Evolutionary conservation across 2,888 invertebrate species (phyloP), one percentile per base, ranked within the genome.

Genomic region (Neria commutata): DNA sequence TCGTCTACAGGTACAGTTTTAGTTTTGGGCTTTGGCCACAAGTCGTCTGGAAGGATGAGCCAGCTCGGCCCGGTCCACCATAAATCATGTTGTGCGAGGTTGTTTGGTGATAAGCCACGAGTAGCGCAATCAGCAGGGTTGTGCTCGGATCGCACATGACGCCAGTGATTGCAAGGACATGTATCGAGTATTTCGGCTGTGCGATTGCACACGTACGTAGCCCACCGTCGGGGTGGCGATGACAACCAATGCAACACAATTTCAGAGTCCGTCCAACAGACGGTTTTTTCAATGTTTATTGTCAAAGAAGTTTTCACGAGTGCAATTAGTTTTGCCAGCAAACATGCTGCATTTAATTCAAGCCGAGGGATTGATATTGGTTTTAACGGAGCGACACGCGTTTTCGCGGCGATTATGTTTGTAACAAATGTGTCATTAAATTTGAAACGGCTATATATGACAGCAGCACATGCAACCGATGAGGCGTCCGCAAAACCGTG

Each of bases 161-260:
- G 45, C 64, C 67, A 67, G 50, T 23, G 16, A 2, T 49, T 16
- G 34, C 63, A 52, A 4, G 63, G 61, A 24, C 54, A 8, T 4
- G 46, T 42, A 14, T 64, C 60, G 8, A 64, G 54, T 33, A 64
- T 61, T 19, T 58, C 55, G 6, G 65, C 62, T 8, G 58, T 65
- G 1, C 63, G 25, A 23, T 67, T 67, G 40, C 60, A 58, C 0
- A 64, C 58, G 29, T 62, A 65, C 10, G 62, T 60, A 16, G 53
- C 56, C 65, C 63, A 65, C 11, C 57, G 61, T 19, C 62, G 37
- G 1, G 62, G 65, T 4, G 62, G 62, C 29, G 52, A 54, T 1
- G 60, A 58, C 1, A 75, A 47, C 74, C 75, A 77, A 29, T 63
- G 60, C 0, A 75, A 53, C 1, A 70, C 69, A 6, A 75, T 70